A percentile compares a stretch with the other conserved stretches of the same genome.
These are phyloP conservation scores for Tenthredo mesomela DNA, from an alignment of 2,888 invertebrate genomes.

Conservation along the genomic window DNA sequence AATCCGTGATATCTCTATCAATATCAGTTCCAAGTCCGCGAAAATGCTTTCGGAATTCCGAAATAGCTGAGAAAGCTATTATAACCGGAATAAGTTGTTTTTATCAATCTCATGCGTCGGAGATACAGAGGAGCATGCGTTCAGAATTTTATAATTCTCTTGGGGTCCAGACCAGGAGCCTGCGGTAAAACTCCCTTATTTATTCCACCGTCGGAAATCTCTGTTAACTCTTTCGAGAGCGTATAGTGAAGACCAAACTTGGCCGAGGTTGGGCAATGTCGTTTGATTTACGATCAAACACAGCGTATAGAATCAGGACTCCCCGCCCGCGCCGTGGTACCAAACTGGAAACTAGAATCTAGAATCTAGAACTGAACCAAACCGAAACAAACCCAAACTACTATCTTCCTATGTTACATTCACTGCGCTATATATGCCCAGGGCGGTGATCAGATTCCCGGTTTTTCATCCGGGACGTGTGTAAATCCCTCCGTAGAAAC, in stretches of 20 bases:
- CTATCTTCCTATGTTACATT: slow-evolving; percentile 3
- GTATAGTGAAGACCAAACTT: slow-evolving; percentile 42
- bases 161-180: neutral
- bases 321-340: neutral
- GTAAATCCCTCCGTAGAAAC: neutral
- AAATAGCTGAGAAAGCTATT: slow-evolving; percentile 18
- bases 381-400: neutral
- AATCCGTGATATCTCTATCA: slow-evolving; percentile 41
- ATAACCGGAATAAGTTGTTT: slow-evolving; percentile 31
- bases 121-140: slow-evolving; percentile 24
- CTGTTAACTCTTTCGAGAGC: slow-evolving; percentile 14
- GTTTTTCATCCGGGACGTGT: neutral
- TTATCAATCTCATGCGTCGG: slow-evolving; percentile 26
- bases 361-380: neutral
- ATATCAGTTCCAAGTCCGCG: slow-evolving; percentile 22
- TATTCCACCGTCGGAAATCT: slow-evolving; percentile 7
- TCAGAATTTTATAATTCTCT: slow-evolving; percentile 41
- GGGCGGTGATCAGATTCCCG: neutral
- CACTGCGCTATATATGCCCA: neutral
- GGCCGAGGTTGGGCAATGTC: slow-evolving; percentile 45
- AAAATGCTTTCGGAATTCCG: slow-evolving; percentile 30
- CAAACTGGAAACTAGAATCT: slow-evolving; percentile 30
- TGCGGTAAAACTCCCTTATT: slow-evolving; percentile 7
- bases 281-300: slow-evolving; percentile 46
- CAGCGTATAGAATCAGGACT: slow-evolving; percentile 9